phyloP scores from a whole-genome alignment of 30 jellyfish, hydroid and myxozoan genomes.

The Haliclystus octoradiatus region DNA sequence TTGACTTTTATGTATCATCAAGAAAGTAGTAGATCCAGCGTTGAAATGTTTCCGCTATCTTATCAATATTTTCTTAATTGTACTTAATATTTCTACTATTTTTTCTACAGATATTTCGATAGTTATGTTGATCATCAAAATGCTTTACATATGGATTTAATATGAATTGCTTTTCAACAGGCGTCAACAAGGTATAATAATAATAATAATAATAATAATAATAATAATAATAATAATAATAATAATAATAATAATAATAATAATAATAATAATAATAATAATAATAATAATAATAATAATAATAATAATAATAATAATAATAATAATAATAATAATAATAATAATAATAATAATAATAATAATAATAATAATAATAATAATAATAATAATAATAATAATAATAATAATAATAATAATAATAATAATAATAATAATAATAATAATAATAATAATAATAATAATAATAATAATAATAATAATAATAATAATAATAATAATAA shows the following conservation, averaged over 20 bases:
- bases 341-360: neutral
- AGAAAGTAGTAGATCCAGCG: too few relatives aligned
- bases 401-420: neutral
- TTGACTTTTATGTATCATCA: too few relatives aligned
- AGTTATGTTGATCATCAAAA: conserved; percentile 75
- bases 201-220: neutral
- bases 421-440: neutral
- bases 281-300: neutral
- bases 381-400: neutral
- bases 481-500: neutral
- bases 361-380: neutral
- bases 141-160: conserved; percentile 29
- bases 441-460: neutral
- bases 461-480: neutral
- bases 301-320: neutral
- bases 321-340: neutral
- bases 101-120: conserved; percentile 37
- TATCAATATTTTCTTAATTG: too few relatives aligned
- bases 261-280: neutral
- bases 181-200: conserved; percentile 49
- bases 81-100: neutral
- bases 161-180: conserved; percentile 28
- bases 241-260: neutral
- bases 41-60: too few relatives aligned
- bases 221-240: neutral